Base-by-base conservation (phyloP, 92 coral and sea anemone genomes). In the Montipora capitata region DNA sequence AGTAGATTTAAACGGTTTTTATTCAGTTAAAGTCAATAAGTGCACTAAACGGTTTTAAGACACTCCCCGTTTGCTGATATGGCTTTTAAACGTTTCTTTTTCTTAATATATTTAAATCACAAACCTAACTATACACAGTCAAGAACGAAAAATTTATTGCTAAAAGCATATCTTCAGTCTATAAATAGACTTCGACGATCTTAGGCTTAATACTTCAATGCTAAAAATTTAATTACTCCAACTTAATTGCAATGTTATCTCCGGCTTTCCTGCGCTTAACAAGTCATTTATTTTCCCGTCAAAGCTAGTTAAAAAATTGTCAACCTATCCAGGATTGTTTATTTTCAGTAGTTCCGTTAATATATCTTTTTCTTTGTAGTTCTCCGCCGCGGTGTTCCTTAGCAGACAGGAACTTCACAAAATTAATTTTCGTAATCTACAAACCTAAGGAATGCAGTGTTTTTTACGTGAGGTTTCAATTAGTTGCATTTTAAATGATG, bases 21-120 rank as follows among this genome's bases (percentile, higher is more conserved):
- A 40, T 68, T 66, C 51, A 80, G 6, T 15, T 38, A 4, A 51
- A 40, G 69, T 73, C 42, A 82, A 71, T 71, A 82, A 3, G 6
- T 12, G 3, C 49, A 13, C 2, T 8, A 43, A 40, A 40, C 38
- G 56, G 69, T 4, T 45, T 44, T 16, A 5, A 3, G 15, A 17
- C 62, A 70, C 71, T 82, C 78, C 78, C 2, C 35, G 35, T 27
- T 27, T 27, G 35, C 35, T 27, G 35, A 27, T 27, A 27, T 27
- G 39, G 57, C 67, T 48, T 39, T 16, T 6, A 13, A 68, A n/a
- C 76, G 14, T 12, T 45, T 79, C 35, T 27, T 27, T 27, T 27
- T 27, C 35, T 27, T 27, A 27, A 27, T 27, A 27, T 27, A 41
- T 80, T 80, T 66, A 65, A 40, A 48, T n/a, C 2, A 2, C 17